Base-by-base conservation (phyloP, 2,113 vertebrate species). In the Pelobates fuscus region DNA sequence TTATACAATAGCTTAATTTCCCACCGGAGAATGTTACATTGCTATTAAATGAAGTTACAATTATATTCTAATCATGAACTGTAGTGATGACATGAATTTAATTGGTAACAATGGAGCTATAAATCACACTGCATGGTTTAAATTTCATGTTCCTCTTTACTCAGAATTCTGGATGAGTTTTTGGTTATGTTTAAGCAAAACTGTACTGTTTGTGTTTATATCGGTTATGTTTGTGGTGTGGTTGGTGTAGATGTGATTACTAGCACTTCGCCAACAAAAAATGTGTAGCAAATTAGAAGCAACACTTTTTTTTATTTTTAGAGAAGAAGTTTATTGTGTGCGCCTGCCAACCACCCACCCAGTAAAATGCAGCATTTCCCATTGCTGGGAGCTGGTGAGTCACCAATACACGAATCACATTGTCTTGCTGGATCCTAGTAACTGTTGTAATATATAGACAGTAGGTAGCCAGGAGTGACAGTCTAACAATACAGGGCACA, bases 1-100 rank as follows among this genome's bases (percentile, higher is more conserved):
- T 58, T 12, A 27, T 49, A 66, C 71, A n/a, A 55, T 21, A 32
- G 11, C 21, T 74, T 57, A 25, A 57, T 74, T 66, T 74, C 71
- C 71, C 71, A 20, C 20, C 46, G 21, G 60, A 44, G 30, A 43
- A 21, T 27, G 7, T 32, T 32, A 6, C 54, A 43, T 58, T 57
- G 32, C 24, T 1, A 18, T 52, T 52, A 52, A 61, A 26, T 30
- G n/a, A 24, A 55, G 26, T 23, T 24, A 24, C 8, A 30, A 21
- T 24, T 41, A 24, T 29, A 37, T n/a, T n/a, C n/a, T n/a, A n/a
- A n/a, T 46, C 6, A 2, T 15, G 15, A 2, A n/a, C 11, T 26
- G 1, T 2, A 18, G 17, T 29, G 26, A 30, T 30, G 59, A 30
- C 59, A 30, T 29, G 24, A 27, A 27, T 60, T 26, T 60, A 27